Base-by-base conservation (phyloP, 2,888 invertebrate species). In the Rhagophthalmus giganteus region DNA sequence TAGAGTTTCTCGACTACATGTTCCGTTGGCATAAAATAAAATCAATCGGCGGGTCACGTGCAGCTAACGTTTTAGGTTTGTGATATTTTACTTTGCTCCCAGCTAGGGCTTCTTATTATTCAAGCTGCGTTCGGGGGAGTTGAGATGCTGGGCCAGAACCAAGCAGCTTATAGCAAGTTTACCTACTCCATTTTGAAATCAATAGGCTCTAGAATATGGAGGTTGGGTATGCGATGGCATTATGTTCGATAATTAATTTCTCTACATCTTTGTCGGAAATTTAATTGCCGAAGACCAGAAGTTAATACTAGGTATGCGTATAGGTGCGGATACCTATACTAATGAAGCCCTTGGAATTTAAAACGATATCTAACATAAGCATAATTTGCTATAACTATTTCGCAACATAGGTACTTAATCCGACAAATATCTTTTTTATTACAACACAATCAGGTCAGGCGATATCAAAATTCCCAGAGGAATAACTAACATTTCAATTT, bases 401-500 rank as follows among this genome's bases (percentile, higher is more conserved):
- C n/a, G n/a, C n/a, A n/a, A n/a, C n/a, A n/a, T n/a, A n/a, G n/a
- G n/a, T n/a, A n/a, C n/a, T n/a, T n/a, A n/a, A n/a, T n/a, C n/a
- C n/a, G n/a, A n/a, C n/a, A n/a, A n/a, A n/a, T n/a, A n/a, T n/a
- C n/a, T n/a, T n/a, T n/a, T n/a, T n/a, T n/a, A n/a, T n/a, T n/a
- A n/a, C n/a, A n/a, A n/a, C n/a, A n/a, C n/a, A n/a, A n/a, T n/a
- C n/a, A n/a, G n/a, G n/a, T n/a, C n/a, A n/a, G n/a, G n/a, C n/a
- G n/a, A 15, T 39, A 49, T 20, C 33, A 33, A 26, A 50, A 42
- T 37, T 44, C 44, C 44, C 39, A 38, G 71, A 97, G 95, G 71
- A 96, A 96, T n/a, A 97, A 46, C 34, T 57, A 61, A 59, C 57
- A 63, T 64, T 63, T 63, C 58, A 57, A 53, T 57, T 61, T 58